Evolutionary conservation across 2,113 vertebrate genomes (phyloP).

Genomic region (Corythornis cristatus): DNA sequence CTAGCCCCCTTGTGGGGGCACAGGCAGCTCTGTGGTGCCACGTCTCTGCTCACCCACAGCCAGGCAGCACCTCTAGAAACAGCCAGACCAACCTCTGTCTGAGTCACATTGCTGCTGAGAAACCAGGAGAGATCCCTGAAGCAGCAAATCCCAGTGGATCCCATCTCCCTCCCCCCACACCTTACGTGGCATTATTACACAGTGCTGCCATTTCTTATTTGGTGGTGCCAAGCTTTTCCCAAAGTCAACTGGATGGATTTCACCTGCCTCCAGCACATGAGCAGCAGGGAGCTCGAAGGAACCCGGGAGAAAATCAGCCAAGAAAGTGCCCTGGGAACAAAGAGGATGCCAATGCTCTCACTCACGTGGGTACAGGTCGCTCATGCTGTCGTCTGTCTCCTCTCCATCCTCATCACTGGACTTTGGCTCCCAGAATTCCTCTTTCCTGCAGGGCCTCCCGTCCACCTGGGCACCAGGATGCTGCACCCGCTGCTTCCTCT

Average conservation of each 20-base stretch:
- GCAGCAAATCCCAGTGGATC: background rate
- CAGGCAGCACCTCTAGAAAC: accelerated
- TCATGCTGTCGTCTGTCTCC: conserved; percentile 91
- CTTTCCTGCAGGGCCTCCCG: background rate
- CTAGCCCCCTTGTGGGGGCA: background rate
- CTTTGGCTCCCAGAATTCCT: conserved; percentile 76
- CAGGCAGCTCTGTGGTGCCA: background rate
- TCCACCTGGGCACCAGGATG: background rate
- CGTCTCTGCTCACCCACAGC: background rate
- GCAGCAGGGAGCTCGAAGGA: background rate
- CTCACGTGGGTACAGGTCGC: conserved; percentile 93
- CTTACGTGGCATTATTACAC: background rate
- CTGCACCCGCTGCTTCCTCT: conserved; percentile 61
- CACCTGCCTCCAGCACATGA: background rate
- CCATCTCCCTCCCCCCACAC: background rate
- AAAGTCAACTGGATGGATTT: background rate
- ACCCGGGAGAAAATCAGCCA: background rate
- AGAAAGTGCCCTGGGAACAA: background rate
- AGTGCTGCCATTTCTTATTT: background rate
- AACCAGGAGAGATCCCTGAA: background rate
- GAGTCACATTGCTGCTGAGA: background rate
- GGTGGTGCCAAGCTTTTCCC: background rate
- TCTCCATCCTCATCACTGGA: conserved; percentile 74
- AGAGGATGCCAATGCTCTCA: accelerated
- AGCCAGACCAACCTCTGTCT: background rate